Conservation (phyloP, 2,888 invertebrate species). For the Pasiphila rectangulata region DNA sequence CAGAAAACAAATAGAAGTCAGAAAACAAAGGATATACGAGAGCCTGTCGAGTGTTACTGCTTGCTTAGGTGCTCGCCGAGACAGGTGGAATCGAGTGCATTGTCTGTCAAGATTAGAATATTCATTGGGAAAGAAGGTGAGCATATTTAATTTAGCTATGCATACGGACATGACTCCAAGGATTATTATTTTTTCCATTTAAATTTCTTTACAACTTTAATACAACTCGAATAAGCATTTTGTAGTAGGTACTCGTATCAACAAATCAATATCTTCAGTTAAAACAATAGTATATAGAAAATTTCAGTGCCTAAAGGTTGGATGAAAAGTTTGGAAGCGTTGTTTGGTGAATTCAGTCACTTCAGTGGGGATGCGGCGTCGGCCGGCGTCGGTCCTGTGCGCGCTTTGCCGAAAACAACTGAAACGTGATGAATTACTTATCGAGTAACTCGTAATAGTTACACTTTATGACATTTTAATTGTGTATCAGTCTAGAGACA, state of each 20-base stretch:
- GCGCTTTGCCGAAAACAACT: constrained; percentile 30
- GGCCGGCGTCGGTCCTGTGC: constrained; percentile 63
- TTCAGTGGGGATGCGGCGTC: constrained; percentile 63
- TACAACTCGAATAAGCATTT: no score
- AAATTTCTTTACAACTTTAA: no score
- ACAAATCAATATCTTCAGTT: no score
- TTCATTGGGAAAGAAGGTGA: constrained; percentile 54
- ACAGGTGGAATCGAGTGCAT: constrained; percentile 60
- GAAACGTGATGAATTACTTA: constrained; percentile 16
- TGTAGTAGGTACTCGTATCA: no score
- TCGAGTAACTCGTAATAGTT: constrained; percentile 1
- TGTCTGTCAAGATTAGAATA: constrained; percentile 51
- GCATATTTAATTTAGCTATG: constrained; percentile 41
- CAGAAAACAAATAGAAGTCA: constrained; percentile 68
- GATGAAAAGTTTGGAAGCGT: constrained; percentile 45
- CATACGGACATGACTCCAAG: constrained; percentile 15
- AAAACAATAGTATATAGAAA: constrained; percentile 18
- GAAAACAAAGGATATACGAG: constrained; percentile 69
- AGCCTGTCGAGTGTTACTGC: constrained; percentile 56
- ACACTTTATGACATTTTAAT: neutral
- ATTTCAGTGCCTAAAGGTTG: constrained; percentile 23
- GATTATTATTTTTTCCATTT: neutral
- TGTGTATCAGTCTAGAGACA: neutral
- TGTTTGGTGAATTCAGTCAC: constrained; percentile 42
- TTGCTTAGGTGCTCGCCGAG: constrained; percentile 70